These are phyloP conservation scores for Mico argentatus DNA, from an alignment of 2,797 vertebrate genomes.

Conservation along the genomic window DNA sequence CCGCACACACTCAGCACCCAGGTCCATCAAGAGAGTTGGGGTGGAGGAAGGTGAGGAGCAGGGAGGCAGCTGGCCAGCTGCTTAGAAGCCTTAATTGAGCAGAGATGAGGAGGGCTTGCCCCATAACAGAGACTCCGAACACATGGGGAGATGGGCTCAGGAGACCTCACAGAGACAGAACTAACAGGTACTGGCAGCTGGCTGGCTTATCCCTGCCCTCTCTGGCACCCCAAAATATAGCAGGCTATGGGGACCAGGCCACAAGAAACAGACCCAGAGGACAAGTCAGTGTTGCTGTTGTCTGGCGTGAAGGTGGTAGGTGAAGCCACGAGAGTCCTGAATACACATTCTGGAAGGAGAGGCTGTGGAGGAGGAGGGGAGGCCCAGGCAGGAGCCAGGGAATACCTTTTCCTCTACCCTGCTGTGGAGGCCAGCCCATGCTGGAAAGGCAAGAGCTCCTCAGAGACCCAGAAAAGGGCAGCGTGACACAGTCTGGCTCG, in stretches of 20 bases:
- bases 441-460: background rate
- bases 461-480: background rate
- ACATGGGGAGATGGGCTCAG: background rate
- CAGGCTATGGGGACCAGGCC: background rate
- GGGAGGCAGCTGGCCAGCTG: background rate
- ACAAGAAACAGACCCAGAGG: background rate
- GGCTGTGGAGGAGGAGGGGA: background rate
- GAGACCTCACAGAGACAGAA: background rate
- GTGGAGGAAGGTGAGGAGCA: background rate
- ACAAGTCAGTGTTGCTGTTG: rapidly evolving
- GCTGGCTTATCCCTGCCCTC: background rate
- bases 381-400: too few species aligned
- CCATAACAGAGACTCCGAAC: background rate
- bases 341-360: background rate
- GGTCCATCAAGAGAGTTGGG: background rate
- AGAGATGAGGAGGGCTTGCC: background rate
- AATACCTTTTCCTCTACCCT: background rate
- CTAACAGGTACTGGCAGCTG: background rate
- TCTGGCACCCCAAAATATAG: background rate
- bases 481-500: background rate
- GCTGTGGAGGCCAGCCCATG: background rate
- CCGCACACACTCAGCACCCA: background rate
- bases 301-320: background rate
- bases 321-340: background rate
- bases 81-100: background rate